Percentiles rank a stretch among this genome's conserved stretches.
phyloP scores from a whole-genome alignment of 2,113 vertebrate genomes.

The Serinus canaria region DNA sequence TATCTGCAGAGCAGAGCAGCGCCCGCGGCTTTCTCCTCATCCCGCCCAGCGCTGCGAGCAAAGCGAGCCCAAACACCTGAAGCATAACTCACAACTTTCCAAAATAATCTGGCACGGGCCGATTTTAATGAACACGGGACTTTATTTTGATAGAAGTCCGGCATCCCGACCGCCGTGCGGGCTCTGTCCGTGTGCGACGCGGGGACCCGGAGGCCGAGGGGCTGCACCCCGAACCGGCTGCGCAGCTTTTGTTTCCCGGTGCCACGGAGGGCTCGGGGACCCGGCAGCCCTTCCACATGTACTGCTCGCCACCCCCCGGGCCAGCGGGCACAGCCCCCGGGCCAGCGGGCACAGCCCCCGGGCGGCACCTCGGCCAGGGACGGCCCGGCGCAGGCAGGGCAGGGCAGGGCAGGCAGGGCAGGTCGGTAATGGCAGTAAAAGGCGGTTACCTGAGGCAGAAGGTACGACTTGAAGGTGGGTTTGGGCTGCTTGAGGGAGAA shows the following conservation, averaged over 20 bases:
- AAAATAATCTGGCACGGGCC: fast-evolving
- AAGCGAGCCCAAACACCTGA: neutral
- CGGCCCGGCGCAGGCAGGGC: neutral
- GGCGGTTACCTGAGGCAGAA: slow-evolving; percentile 83
- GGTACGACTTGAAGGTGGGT: slow-evolving; percentile 90
- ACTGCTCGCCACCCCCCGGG: neutral
- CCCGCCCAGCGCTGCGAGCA: neutral
- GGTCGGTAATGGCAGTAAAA: neutral
- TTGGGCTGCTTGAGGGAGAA: slow-evolving; percentile 85
- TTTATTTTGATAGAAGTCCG: fast-evolving
- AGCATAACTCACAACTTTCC: neutral
- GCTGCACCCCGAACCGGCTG: neutral
- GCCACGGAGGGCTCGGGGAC: neutral
- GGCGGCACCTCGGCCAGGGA: neutral
- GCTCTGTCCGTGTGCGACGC: neutral
- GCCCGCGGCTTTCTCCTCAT: neutral
- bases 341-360: neutral
- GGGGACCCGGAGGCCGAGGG: neutral
- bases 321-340: neutral
- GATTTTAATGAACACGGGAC: fast-evolving
- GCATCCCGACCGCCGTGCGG: fast-evolving
- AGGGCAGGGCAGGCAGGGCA: neutral
- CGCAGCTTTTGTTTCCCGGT: neutral
- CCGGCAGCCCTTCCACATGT: neutral
- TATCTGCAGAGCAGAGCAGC: neutral